Percentiles rank a stretch among this genome's conserved stretches.
Evolutionary conservation across 2,888 invertebrate species (phyloP).

Genomic region (Drosophila phalerata): DNA sequence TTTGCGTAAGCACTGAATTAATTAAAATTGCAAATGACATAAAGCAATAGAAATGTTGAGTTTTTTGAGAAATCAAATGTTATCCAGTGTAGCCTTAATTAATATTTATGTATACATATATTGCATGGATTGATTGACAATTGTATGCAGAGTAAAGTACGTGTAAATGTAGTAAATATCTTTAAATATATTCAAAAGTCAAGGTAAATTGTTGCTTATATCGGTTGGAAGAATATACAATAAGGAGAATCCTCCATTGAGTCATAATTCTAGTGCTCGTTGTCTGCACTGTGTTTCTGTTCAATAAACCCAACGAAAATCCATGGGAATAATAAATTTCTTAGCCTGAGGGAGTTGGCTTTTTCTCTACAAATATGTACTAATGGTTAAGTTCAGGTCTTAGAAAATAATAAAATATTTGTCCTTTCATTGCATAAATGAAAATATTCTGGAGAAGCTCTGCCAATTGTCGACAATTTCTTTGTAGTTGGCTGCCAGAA

Average conservation of each 20-base stretch:
- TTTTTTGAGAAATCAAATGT: conserved; percentile 1
- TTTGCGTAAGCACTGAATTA: neutral
- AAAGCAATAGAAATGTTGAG: neutral
- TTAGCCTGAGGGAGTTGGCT: neutral
- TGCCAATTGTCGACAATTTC: neutral
- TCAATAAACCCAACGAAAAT: neutral
- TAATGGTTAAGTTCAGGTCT: neutral
- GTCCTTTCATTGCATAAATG: neutral
- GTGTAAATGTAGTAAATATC: neutral
- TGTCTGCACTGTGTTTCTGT: neutral
- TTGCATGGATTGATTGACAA: neutral
- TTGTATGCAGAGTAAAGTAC: neutral
- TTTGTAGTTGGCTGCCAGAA: neutral
- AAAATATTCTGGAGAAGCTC: neutral
- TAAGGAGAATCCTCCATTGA: neutral
- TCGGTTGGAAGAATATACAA: conserved; percentile 1
- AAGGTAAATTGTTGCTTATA: neutral
- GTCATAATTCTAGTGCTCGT: neutral
- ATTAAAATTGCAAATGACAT: conserved; percentile 24
- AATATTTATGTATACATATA: neutral
- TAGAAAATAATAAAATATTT: conserved; percentile 1
- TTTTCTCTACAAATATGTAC: neutral
- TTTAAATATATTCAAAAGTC: neutral
- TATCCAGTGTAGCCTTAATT: neutral
- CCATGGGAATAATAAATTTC: conserved; percentile 10